Percentiles rank a stretch among this genome's conserved stretches.
Conservation (phyloP, 1,140 invertebrate species). For the Lasioglossum baleicum region DNA sequence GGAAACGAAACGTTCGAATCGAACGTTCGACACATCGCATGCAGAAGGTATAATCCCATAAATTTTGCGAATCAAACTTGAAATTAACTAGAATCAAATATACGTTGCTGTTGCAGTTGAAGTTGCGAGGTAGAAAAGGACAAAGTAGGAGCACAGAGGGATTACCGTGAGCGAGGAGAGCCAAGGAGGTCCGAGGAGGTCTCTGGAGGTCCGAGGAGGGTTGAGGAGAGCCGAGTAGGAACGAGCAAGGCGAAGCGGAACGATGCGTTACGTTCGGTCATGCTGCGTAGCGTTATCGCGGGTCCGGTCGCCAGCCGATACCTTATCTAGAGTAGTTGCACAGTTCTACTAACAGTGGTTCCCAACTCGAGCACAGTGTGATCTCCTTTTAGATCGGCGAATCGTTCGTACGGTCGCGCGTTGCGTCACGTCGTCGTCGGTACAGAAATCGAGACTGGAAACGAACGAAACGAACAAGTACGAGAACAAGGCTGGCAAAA, state of each 20-base stretch:
- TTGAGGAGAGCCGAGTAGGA: background rate
- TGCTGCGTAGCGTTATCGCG: conserved; percentile 73
- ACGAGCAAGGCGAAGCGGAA: conserved; percentile 42
- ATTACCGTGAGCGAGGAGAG: conserved; percentile 7
- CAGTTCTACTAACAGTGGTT: conserved; percentile 63
- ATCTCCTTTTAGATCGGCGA: background rate
- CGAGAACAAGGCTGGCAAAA: too few relatives aligned
- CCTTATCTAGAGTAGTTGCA: conserved; percentile 78
- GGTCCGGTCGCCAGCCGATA: conserved; percentile 68
- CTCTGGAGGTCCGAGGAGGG: too few relatives aligned
- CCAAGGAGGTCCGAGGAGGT: background rate
- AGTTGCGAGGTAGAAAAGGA: background rate
- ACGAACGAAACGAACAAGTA: background rate
- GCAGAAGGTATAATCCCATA: too few relatives aligned
- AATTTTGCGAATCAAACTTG: background rate
- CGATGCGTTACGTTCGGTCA: conserved; percentile 67
- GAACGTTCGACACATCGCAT: too few relatives aligned
- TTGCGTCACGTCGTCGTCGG: too few relatives aligned
- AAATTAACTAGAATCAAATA: background rate
- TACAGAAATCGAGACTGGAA: too few relatives aligned
- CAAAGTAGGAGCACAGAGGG: background rate
- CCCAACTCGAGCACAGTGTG: conserved; percentile 57
- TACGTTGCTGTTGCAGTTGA: too few relatives aligned
- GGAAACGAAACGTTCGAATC: too few relatives aligned
- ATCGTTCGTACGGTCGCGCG: background rate